Conservation (phyloP, 2,888 invertebrate genomes). For the Elegia similella region DNA sequence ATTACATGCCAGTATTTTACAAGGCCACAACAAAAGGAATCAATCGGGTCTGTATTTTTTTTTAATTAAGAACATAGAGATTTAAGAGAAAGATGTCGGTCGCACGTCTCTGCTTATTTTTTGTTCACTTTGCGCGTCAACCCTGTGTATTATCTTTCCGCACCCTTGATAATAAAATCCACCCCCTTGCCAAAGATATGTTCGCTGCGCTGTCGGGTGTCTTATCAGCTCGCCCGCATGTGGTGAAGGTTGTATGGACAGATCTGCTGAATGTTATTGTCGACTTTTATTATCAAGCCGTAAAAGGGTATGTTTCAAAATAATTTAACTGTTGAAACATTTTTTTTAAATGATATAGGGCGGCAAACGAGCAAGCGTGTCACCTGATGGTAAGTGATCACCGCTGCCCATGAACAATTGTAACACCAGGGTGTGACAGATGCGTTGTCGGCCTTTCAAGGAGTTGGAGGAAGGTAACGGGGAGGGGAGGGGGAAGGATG, state of each 20-base stretch:
- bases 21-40: neutral
- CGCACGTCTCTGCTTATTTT: neutral
- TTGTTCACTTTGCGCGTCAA: constrained; percentile 27
- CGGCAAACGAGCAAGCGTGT: too few species aligned
- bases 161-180: constrained; percentile 57
- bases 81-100: neutral
- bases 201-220: constrained; percentile 19
- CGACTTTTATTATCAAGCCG: neutral
- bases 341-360: too few species aligned
- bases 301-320: too few species aligned
- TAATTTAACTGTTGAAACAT: too few species aligned
- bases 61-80: neutral
- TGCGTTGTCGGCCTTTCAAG: too few species aligned
- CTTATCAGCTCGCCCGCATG: constrained; percentile 35
- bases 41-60: neutral
- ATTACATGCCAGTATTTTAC: neutral
- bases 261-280: constrained; percentile 15
- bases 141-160: constrained; percentile 51
- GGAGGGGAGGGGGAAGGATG: too few species aligned
- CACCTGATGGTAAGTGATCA: too few species aligned
- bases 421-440: too few species aligned
- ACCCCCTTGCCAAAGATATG: constrained; percentile 36
- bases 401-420: too few species aligned
- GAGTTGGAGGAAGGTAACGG: too few species aligned
- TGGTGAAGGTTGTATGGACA: constrained; percentile 14